These are phyloP conservation scores for Heteronetta atricapilla DNA, from an alignment of 2,113 vertebrate species.

Conservation along the genomic window DNA sequence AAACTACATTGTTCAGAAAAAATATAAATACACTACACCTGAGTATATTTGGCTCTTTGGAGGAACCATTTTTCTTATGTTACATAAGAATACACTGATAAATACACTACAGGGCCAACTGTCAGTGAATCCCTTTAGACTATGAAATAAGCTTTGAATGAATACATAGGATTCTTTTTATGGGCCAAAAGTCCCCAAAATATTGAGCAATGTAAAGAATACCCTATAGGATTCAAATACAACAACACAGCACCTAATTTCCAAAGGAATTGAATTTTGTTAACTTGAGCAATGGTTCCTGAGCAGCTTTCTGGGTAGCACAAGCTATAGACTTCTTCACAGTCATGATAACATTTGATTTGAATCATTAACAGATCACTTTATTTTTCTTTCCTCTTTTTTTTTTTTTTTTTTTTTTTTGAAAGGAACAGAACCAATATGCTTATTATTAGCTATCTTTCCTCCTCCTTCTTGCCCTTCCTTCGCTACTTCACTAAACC, in stretches of 20 bases:
- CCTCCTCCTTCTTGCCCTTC: not conserved
- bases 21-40: not conserved
- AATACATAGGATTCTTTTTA: not conserved
- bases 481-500: constrained; percentile 31
- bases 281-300: not conserved
- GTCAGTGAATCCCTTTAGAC: not conserved
- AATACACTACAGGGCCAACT: not conserved
- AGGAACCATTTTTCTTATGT: not conserved
- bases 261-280: not conserved
- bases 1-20: not conserved
- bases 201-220: not conserved
- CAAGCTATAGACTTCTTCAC: not conserved
- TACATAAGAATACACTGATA: not conserved
- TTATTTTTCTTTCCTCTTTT: not conserved
- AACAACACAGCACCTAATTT: not conserved
- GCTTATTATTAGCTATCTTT: not conserved
- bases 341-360: not conserved
- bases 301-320: not conserved
- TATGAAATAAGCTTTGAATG: not conserved
- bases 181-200: not conserved
- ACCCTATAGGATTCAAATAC: not conserved
- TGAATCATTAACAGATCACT: not conserved
- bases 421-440: not conserved
- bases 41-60: not conserved
- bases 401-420: not conserved